Conservation (phyloP, 2,797 vertebrate genomes). For the Lacerta agilis region DNA sequence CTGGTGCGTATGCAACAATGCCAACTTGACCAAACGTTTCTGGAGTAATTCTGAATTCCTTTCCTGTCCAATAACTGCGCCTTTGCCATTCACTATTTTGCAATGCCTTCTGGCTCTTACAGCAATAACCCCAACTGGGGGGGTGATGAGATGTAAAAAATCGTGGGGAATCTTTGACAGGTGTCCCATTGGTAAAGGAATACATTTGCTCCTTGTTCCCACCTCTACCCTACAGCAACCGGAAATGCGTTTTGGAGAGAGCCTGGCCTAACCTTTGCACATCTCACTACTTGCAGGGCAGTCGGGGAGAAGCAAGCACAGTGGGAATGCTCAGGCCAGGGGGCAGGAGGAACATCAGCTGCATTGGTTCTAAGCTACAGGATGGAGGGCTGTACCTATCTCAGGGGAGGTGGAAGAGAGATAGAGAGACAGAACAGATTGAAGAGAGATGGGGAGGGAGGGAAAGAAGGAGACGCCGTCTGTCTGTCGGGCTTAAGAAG, state of each 20-base stretch:
- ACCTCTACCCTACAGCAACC: not conserved
- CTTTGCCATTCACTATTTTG: not conserved
- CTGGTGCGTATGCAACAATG: not conserved
- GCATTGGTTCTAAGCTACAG: not conserved
- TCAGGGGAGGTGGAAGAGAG: not conserved
- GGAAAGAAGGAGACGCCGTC: not conserved
- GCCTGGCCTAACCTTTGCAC: not conserved
- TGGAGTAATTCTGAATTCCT: not conserved
- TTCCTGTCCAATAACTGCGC: not conserved
- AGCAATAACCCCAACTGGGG: not conserved
- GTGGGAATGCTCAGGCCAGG: not conserved
- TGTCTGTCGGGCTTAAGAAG: constrained; percentile 23
- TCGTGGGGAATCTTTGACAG: not conserved
- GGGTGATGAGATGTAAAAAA: not conserved
- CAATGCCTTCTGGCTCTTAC: not conserved
- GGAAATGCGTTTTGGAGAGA: not conserved
- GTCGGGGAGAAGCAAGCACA: too few relatives aligned
- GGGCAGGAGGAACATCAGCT: not conserved
- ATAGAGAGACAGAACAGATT: not conserved
- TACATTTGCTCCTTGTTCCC: not conserved
- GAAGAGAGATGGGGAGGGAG: not conserved
- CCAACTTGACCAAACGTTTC: too few relatives aligned
- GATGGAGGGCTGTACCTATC: not conserved
- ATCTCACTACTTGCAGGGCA: not conserved
- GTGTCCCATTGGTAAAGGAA: not conserved